phyloP scores from a whole-genome alignment of 1,140 invertebrate species.

The Macrocentrus cingulum region DNA sequence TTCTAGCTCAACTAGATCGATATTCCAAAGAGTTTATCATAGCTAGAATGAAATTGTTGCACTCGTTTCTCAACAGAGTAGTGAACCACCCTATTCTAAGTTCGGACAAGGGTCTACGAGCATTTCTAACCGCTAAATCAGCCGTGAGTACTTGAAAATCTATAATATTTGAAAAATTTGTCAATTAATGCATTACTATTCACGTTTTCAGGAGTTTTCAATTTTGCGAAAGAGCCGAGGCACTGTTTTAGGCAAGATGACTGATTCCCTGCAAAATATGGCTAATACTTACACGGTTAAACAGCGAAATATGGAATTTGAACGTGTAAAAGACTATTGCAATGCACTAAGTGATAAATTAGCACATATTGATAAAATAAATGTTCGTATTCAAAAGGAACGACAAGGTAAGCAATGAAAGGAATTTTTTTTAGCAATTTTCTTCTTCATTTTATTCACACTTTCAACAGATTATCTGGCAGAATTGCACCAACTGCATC shows the following conservation, averaged over 20 bases:
- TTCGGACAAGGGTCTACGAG: constrained; percentile 67
- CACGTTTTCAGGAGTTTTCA: constrained; percentile 70
- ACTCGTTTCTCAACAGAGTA: constrained; percentile 69
- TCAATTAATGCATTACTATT: too few species aligned
- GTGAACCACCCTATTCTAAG: constrained; percentile 73
- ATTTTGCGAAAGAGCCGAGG: constrained; percentile 66
- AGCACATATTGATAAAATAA: constrained; percentile 66
- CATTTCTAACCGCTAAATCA: constrained; percentile 71
- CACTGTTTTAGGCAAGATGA: constrained; percentile 62
- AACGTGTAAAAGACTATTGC: constrained; percentile 67
- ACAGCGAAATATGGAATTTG: constrained; percentile 67
- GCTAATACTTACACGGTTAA: constrained; percentile 62
- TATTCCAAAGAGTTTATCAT: constrained; percentile 77
- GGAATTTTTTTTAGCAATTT: background rate
- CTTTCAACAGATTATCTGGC: constrained; percentile 55
- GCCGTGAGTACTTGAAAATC: constrained; percentile 61
- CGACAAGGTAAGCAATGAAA: constrained; percentile 57
- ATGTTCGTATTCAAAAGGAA: constrained; percentile 70
- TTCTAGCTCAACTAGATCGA: constrained; percentile 71
- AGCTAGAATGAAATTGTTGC: constrained; percentile 69
- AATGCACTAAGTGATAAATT: constrained; percentile 68
- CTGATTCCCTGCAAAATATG: constrained; percentile 66
- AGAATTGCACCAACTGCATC: constrained; percentile 62
- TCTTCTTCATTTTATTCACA: background rate
- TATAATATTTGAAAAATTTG: too few species aligned